Evolutionary conservation across 2,888 invertebrate species (phyloP).

Genomic region (Apantesis nais): DNA sequence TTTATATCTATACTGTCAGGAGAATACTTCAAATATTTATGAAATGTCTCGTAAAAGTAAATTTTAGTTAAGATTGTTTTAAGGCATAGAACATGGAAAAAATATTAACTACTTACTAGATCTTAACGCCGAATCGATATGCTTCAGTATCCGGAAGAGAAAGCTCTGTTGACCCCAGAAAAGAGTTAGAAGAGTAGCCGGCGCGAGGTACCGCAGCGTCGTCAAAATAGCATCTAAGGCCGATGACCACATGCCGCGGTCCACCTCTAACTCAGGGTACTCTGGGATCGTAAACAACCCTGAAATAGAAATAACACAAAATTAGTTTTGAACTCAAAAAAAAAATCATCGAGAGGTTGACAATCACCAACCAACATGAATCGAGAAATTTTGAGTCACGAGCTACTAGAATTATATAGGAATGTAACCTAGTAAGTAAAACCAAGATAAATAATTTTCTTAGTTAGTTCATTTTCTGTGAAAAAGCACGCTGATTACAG

Average conservation of each 20-base stretch:
- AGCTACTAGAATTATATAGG: background rate
- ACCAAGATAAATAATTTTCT: background rate
- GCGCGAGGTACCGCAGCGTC: conserved; percentile 84
- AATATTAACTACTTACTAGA: conserved; percentile 71
- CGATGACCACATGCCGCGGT: conserved; percentile 81
- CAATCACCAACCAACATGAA: background rate
- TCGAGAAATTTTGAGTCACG: background rate
- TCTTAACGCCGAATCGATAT: conserved; percentile 83
- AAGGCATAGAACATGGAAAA: background rate
- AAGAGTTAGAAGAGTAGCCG: conserved; percentile 83
- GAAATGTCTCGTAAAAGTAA: background rate
- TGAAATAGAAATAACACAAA: conserved; percentile 50
- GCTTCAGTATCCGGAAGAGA: conserved; percentile 79
- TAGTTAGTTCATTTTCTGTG: background rate
- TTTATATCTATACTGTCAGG: background rate
- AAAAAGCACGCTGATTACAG: background rate
- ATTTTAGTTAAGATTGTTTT: background rate
- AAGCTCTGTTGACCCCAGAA: conserved; percentile 85
- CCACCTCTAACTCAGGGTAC: conserved; percentile 73
- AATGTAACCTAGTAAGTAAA: background rate
- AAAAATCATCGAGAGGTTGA: background rate
- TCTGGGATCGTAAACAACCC: conserved; percentile 82
- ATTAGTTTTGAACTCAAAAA: background rate
- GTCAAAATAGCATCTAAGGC: conserved; percentile 77
- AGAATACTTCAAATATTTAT: background rate